Evolutionary conservation across 2,113 vertebrate genomes (phyloP), one percentile per base, ranked within the genome.

Genomic region (Ammodytes marinus): DNA sequence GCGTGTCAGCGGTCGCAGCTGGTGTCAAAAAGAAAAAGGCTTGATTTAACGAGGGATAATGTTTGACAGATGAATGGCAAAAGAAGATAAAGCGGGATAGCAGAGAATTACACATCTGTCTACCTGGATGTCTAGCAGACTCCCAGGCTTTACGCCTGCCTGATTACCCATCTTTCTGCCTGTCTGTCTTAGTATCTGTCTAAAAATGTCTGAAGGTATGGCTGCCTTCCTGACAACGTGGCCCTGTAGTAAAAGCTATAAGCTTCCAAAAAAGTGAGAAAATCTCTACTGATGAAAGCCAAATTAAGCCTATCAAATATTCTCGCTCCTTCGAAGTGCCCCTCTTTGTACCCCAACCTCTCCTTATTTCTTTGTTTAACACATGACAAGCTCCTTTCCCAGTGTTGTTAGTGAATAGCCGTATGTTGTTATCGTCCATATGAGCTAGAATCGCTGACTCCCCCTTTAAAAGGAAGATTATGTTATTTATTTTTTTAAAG

Each of bases 31-130:
- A 27, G 27, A 27, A 85, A 69, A 37, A 78, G 40, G 39, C 73
- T 67, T 67, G 70, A 60, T 78, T 86, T 75, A 86, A 83, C 59
- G 15, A 8, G 65, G 8, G 49, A 79, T 89, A 68, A 91, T 84
- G 68, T 88, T 70, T 87, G 80, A 83, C 86, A 92, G 74, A 90
- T 86, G 80, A 90, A 73, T 43, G 63, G 65, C 53, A 50, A 47
- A 84, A 76, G 55, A 69, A 8, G 52, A 46, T 50, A 69, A 61
- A 72, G 83, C 60, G 35, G 27, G 58, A 47, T 8, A 59, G 43
- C 61, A 86, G 74, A 81, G 68, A 74, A 78, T 74, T 82, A 71
- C 53, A 84, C 67, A 80, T 82, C 57, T 83, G 55, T 40, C 39
- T 65, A 55, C 46, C 55, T 84, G 50, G 0, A 13, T 65, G 54